Percentiles rank a stretch among this genome's conserved stretches.
Conservation (phyloP, 2,797 vertebrate species). For the Rhynchonycteris naso region DNA sequence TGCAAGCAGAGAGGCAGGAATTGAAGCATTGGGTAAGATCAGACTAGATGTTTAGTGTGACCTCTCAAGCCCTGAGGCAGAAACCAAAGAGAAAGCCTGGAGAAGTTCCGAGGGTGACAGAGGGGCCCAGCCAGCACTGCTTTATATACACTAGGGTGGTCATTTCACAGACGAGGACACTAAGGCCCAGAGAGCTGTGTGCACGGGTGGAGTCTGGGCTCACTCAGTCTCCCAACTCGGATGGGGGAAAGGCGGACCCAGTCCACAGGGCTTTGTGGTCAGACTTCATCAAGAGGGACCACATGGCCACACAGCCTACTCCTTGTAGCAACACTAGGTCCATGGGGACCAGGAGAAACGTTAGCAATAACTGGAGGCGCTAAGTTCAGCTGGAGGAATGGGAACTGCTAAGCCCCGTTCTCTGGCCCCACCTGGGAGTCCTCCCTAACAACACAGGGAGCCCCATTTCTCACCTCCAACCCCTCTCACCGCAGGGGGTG, state of each 20-base stretch:
- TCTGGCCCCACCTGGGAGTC: neutral
- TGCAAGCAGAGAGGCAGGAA: neutral
- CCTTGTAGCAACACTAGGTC: neutral
- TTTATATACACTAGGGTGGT: fast-evolving
- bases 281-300: neutral
- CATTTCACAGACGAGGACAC: neutral
- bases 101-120: neutral
- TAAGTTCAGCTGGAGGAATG: fast-evolving
- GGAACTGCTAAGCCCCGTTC: neutral
- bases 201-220: neutral
- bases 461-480: neutral
- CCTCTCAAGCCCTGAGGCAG: neutral
- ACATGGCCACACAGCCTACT: neutral
- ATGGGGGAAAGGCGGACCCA: neutral
- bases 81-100: neutral
- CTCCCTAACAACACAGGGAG: neutral
- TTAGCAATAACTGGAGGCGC: neutral
- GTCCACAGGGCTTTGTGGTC: too few species aligned
- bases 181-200: neutral
- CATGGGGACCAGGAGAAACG: neutral
- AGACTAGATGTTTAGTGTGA: neutral
- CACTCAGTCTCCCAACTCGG: neutral
- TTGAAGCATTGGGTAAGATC: neutral
- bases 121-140: neutral
- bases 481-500: neutral